Conservation (phyloP, 2,113 vertebrate species). For the Notarius quadriscutis region DNA sequence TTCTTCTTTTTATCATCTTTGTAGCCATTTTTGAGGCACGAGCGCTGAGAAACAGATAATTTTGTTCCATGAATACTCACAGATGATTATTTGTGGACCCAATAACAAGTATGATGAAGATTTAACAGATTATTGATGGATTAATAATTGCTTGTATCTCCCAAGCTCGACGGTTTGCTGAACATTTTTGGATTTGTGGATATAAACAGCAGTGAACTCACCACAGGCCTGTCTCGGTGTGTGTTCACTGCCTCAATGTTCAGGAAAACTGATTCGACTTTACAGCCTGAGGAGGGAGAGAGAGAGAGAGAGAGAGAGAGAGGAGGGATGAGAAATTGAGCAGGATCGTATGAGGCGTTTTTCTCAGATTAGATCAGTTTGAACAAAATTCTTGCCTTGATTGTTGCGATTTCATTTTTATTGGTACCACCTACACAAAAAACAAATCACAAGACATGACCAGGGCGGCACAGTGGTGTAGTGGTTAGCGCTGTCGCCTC, state of each 20-base stretch:
- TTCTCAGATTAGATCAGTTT: background rate
- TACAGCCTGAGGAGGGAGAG: constrained; percentile 75
- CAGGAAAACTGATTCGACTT: constrained; percentile 86
- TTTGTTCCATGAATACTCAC: background rate
- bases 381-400: background rate
- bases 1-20: background rate
- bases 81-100: background rate
- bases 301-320: background rate
- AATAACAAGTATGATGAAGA: background rate
- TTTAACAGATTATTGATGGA: background rate
- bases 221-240: constrained; percentile 81
- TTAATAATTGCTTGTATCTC: background rate
- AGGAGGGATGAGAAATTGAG: constrained; percentile 13
- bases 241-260: constrained; percentile 90
- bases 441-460: background rate
- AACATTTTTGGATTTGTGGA: background rate
- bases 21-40: background rate
- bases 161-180: background rate
- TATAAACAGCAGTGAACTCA: constrained; percentile 58
- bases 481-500: too few relatives aligned
- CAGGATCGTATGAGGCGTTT: background rate
- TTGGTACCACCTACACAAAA: background rate
- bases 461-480: too few relatives aligned
- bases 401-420: background rate
- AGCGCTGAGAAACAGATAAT: background rate